Base-by-base conservation (phyloP, 1,140 invertebrate genomes). In the Tetraneura akinire region DNA sequence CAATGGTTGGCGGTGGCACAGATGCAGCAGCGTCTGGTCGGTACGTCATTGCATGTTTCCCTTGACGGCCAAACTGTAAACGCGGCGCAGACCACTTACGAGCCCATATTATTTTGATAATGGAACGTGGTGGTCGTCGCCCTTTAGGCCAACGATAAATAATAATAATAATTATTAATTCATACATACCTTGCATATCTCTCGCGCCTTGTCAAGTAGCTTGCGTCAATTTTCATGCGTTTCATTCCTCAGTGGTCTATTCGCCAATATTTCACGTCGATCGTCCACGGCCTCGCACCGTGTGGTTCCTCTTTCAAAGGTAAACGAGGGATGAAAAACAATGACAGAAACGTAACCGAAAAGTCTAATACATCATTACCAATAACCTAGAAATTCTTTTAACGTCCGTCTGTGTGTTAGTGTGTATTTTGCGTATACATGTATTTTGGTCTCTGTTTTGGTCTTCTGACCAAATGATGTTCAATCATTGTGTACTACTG, bases 51-150 rank as follows among this genome's bases (percentile, higher is more conserved):
- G 16, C 53, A 42, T 32, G 32, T 60, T 78, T 78, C 74, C 53
- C 55, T 23, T 42, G 32, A n/a, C 74, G 74, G 74, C 55, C 55
- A 78, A 78, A 78, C 74, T 78, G 74, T 78, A 78, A 78, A 78
- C 55, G 55, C 21, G 13, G 74, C 32, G 32, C 8, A 37, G 32
- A 37, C 32, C 32, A 21, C 9, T 21, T 51, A n/a, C 29, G 29
- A 9, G 32, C 18, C 66, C 64, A 42, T 45, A 47, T 42, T n/a
- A n/a, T n/a, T 47, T 68, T 71, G 68, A 71, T 71, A 71, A 71
- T 51, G 29, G 32, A 37, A 37, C 32, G 32, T 37, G 32, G 32
- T n/a, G 51, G 51, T 71, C 68, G 68, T 71, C 68, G 68, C 23
- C 68, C 45, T 51, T 37, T 37, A 8, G 32, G 8, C 32, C 32